Conservation (phyloP, 2,888 invertebrate genomes). For the Acanthococcus lagerstroemiae region DNA sequence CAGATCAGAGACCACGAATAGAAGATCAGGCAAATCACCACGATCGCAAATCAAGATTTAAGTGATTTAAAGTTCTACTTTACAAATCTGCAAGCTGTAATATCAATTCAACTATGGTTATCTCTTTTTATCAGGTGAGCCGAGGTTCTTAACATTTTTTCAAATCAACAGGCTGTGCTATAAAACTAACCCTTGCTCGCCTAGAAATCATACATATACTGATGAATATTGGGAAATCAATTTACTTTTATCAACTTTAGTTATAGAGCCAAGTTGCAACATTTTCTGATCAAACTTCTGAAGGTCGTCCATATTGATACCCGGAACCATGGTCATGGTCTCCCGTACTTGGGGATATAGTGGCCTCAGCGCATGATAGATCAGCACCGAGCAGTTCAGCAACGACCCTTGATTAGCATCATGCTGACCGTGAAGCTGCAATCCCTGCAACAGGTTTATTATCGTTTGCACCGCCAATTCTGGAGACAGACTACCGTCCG, state of each 20-base stretch:
- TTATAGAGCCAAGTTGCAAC: too few relatives aligned
- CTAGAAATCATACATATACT: background rate
- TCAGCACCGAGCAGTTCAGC: constrained; percentile 50
- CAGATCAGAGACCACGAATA: too few relatives aligned
- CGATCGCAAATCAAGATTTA: too few relatives aligned
- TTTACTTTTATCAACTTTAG: constrained; percentile 27
- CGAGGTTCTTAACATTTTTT: too few relatives aligned
- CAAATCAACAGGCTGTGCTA: too few relatives aligned
- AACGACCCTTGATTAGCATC: constrained; percentile 68
- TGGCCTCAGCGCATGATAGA: constrained; percentile 73
- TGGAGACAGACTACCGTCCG: constrained; percentile 53
- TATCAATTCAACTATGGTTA: too few relatives aligned
- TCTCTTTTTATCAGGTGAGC: too few relatives aligned
- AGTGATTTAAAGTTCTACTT: too few relatives aligned
- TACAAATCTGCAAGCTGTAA: too few relatives aligned
- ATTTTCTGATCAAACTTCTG: constrained; percentile 80
- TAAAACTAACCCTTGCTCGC: too few relatives aligned
- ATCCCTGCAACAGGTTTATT: constrained; percentile 63
- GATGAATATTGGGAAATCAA: background rate
- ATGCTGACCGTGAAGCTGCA: constrained; percentile 81
- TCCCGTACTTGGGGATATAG: constrained; percentile 59
- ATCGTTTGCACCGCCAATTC: constrained; percentile 58
- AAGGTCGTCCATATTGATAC: constrained; percentile 66
- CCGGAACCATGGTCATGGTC: constrained; percentile 70
- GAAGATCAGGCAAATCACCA: too few relatives aligned